A percentile compares a stretch with the other conserved stretches of the same genome.
These are phyloP conservation scores for Trissolcus brochymenae DNA, from an alignment of 2,888 invertebrate species.

Conservation along the genomic window DNA sequence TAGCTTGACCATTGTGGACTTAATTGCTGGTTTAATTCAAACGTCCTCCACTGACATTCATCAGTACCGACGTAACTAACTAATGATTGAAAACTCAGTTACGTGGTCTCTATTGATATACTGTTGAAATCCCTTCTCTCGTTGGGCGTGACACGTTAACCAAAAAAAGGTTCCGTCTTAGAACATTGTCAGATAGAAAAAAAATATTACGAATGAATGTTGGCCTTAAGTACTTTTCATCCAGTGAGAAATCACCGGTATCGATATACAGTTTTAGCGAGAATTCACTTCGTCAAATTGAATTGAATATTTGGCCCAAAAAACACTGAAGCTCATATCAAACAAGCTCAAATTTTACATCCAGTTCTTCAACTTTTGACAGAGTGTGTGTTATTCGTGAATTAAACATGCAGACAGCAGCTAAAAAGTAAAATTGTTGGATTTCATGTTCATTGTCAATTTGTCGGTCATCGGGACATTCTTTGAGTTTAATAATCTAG, in stretches of 20 bases:
- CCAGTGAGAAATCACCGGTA: no score
- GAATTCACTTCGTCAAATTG: no score
- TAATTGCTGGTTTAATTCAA: constrained; percentile 43
- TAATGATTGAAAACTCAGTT: constrained; percentile 17
- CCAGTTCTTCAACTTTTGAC: no score
- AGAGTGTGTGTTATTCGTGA: no score
- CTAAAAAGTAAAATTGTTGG: not conserved
- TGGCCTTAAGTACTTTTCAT: no score
- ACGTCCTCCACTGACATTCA: constrained; percentile 15
- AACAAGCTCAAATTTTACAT: no score
- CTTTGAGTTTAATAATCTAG: not conserved
- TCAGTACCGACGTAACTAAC: constrained; percentile 12
- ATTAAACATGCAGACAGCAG: no score
- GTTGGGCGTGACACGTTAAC: not conserved
- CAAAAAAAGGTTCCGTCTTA: no score
- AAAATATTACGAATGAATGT: not conserved
- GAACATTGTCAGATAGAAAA: no score
- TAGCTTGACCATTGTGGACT: constrained; percentile 28
- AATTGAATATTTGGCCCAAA: no score
- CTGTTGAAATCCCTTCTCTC: constrained; percentile 7
- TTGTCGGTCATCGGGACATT: not conserved
- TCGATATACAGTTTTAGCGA: no score
- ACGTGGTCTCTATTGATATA: constrained; percentile 1
- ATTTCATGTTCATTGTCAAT: not conserved
- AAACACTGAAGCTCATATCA: no score